Conservation (phyloP, 35 echinoderm and acorn worm species). For the Hemicentrotus pulcherrimus region DNA sequence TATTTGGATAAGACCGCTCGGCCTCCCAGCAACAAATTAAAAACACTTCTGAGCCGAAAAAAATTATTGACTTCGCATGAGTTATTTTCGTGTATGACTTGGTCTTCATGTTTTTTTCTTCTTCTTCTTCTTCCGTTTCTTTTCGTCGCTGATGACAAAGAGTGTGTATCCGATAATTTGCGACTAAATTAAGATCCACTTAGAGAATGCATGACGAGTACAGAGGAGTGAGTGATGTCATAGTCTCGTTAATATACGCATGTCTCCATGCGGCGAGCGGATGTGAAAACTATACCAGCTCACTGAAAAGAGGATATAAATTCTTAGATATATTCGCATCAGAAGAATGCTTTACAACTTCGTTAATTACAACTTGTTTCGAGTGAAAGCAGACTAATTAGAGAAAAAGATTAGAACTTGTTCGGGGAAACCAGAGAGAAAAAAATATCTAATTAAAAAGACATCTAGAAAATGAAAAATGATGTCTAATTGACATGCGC, state of each 20-base stretch:
- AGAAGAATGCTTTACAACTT: too few species aligned
- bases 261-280: not conserved
- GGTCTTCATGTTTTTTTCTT: not conserved
- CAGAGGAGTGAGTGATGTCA: not conserved
- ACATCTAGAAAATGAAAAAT: too few species aligned
- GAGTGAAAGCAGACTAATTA: too few species aligned
- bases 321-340: too few species aligned
- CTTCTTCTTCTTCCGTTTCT: not conserved
- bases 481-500: too few species aligned
- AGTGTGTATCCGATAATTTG: constrained; percentile 18
- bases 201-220: not conserved
- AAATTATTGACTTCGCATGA: not conserved
- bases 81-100: not conserved
- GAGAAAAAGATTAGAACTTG: too few species aligned
- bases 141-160: not conserved
- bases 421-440: too few species aligned
- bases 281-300: not conserved
- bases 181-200: not conserved
- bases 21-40: constrained; percentile 1
- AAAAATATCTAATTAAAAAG: too few species aligned
- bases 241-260: not conserved
- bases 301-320: too few species aligned
- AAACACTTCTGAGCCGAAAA: not conserved
- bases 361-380: too few species aligned
- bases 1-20: not conserved